These are phyloP conservation scores for Colaptes auratus DNA, from an alignment of 2,113 vertebrate species.

Conservation along the genomic window DNA sequence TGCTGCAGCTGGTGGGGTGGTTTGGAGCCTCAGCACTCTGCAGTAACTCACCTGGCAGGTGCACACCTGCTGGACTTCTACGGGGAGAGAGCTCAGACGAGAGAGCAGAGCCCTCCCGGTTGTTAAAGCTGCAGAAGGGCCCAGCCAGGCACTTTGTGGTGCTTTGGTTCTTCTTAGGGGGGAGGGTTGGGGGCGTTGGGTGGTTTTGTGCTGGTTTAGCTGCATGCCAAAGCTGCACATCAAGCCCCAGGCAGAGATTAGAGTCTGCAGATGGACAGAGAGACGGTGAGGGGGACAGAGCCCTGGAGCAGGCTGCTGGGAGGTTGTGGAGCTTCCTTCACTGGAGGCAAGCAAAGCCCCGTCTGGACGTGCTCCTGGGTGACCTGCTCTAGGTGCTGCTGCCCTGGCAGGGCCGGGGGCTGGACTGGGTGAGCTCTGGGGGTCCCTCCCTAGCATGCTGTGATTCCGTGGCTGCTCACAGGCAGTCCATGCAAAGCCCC, in stretches of 20 bases:
- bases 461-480: not conserved
- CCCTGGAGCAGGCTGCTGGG: too few species aligned
- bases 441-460: too few species aligned
- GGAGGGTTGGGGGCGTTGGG: too few species aligned
- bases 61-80: constrained; percentile 61
- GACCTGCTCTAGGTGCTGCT: too few species aligned
- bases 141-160: not conserved
- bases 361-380: too few species aligned
- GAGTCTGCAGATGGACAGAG: not conserved
- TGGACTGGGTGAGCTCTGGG: too few species aligned
- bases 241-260: not conserved
- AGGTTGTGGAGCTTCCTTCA: too few species aligned
- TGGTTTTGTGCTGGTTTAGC: not conserved
- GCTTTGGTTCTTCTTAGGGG: not conserved
- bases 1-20: constrained; percentile 57
- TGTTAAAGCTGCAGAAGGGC: constrained; percentile 24
- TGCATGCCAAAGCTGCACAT: not conserved
- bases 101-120: not conserved
- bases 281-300: too few species aligned
- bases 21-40: constrained; percentile 46
- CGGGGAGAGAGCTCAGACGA: constrained; percentile 9
- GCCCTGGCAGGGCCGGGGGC: too few species aligned
- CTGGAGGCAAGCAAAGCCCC: too few species aligned
- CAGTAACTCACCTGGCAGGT: constrained; percentile 65
- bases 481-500: not conserved